A percentile compares a stretch with the other conserved stretches of the same genome.
Evolutionary conservation across 2,113 vertebrate species (phyloP).

Genomic region (Deroptyus accipitrinus): DNA sequence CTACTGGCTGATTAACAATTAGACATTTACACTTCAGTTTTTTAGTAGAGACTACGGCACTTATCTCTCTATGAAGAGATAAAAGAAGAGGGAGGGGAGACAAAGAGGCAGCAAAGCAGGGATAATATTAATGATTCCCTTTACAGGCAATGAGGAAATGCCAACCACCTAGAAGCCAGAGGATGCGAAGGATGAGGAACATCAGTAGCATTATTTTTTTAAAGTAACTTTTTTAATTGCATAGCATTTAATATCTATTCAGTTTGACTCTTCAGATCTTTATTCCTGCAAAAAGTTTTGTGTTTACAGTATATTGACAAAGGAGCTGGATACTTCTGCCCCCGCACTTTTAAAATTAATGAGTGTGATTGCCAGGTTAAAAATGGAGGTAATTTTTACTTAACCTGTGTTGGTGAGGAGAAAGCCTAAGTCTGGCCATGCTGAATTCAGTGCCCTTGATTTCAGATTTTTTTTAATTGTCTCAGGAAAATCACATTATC

Average conservation of each 20-base stretch:
- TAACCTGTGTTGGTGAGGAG: background rate
- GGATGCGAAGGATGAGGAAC: background rate
- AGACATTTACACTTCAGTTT: background rate
- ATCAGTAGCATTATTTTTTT: background rate
- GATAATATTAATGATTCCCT: conserved; percentile 17
- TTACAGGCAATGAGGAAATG: background rate
- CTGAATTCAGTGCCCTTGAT: background rate
- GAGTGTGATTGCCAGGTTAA: background rate
- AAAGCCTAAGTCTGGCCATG: background rate
- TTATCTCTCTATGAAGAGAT: background rate
- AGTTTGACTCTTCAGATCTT: background rate
- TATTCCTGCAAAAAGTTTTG: background rate
- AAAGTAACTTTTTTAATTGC: background rate
- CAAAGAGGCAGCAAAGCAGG: conserved; percentile 14
- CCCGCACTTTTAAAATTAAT: background rate
- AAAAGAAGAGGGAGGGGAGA: background rate
- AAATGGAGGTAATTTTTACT: background rate
- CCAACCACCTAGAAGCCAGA: background rate
- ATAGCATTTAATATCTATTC: background rate
- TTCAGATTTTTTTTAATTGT: background rate
- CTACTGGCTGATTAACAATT: background rate
- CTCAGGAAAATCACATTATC: background rate
- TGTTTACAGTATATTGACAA: background rate
- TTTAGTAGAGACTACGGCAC: background rate
- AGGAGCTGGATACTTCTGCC: background rate